These are phyloP conservation scores for Ptychadena robeensis DNA, from an alignment of 2,797 vertebrate genomes.

Conservation along the genomic window DNA sequence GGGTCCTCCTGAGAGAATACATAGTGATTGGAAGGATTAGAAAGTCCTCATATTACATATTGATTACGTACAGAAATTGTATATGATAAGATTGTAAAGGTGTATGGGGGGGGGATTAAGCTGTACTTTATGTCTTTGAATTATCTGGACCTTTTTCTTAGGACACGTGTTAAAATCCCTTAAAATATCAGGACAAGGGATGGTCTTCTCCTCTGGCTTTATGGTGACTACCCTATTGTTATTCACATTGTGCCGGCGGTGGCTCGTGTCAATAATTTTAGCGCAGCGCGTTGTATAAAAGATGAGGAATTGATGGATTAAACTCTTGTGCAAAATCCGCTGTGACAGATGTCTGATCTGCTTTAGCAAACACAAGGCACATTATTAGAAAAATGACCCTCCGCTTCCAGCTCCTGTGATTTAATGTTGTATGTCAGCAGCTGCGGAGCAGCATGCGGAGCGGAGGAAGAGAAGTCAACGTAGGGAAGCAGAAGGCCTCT, in stretches of 20 bases:
- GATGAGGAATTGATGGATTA: background rate
- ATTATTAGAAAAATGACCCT: constrained; percentile 15
- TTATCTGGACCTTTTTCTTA: too few species aligned
- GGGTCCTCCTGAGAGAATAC: too few species aligned
- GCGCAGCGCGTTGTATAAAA: background rate
- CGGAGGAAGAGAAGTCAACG: too few species aligned
- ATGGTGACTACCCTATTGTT: background rate
- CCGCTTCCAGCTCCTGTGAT: background rate
- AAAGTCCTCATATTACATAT: too few species aligned
- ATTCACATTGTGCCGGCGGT: background rate
- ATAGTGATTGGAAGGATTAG: too few species aligned
- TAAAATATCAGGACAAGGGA: background rate
- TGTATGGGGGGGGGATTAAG: too few species aligned
- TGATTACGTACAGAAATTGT: too few species aligned
- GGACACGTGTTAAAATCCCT: too few species aligned
- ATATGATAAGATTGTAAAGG: too few species aligned
- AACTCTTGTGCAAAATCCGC: background rate
- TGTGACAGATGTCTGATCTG: constrained; percentile 12
- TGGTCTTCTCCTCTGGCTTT: background rate
- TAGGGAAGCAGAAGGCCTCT: too few species aligned
- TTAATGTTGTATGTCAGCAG: background rate
- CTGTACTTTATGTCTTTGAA: too few species aligned
- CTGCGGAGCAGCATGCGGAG: too few species aligned
- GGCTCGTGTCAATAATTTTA: background rate
- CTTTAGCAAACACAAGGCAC: background rate